phyloP scores from a whole-genome alignment of 2,888 invertebrate genomes.

The Cryptocheilus praepositus region DNA sequence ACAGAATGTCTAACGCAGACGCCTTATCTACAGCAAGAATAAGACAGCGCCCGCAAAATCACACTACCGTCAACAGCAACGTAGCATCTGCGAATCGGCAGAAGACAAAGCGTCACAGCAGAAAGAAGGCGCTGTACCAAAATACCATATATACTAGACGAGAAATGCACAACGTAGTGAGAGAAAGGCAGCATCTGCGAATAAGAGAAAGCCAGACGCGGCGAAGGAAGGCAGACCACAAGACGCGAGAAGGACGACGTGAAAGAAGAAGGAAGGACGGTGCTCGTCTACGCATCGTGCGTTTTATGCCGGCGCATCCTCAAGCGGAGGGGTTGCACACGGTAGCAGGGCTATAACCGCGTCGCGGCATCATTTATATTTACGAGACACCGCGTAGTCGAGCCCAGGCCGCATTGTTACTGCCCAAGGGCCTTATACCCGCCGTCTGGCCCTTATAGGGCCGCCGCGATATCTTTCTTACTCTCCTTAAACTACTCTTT shows the following conservation, averaged over 20 bases:
- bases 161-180: slow-evolving; percentile 16
- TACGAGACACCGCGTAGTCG: slow-evolving; percentile 69
- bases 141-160: too few relatives aligned
- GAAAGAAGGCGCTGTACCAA: too few relatives aligned
- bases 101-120: too few relatives aligned
- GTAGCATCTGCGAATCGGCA: too few relatives aligned
- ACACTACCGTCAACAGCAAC: too few relatives aligned
- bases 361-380: slow-evolving; percentile 74
- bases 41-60: too few relatives aligned
- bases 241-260: slow-evolving; percentile 21
- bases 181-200: slow-evolving; percentile 19
- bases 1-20: too few relatives aligned
- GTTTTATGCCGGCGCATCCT: slow-evolving; percentile 55
- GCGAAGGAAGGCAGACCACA: slow-evolving; percentile 15
- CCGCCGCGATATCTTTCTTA: slow-evolving; percentile 52
- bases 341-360: slow-evolving; percentile 71
- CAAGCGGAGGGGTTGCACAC: slow-evolving; percentile 51
- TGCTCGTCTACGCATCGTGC: slow-evolving; percentile 45
- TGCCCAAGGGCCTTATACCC: slow-evolving; percentile 63
- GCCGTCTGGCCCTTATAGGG: slow-evolving; percentile 68
- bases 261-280: not conserved
- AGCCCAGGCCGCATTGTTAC: slow-evolving; percentile 65
- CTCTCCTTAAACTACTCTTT: not conserved
- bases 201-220: slow-evolving; percentile 19
- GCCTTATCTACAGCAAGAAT: too few relatives aligned